Evolutionary conservation across 2,888 invertebrate species (phyloP), one percentile per base, ranked within the genome.

Genomic region (Nymphalis c-album): DNA sequence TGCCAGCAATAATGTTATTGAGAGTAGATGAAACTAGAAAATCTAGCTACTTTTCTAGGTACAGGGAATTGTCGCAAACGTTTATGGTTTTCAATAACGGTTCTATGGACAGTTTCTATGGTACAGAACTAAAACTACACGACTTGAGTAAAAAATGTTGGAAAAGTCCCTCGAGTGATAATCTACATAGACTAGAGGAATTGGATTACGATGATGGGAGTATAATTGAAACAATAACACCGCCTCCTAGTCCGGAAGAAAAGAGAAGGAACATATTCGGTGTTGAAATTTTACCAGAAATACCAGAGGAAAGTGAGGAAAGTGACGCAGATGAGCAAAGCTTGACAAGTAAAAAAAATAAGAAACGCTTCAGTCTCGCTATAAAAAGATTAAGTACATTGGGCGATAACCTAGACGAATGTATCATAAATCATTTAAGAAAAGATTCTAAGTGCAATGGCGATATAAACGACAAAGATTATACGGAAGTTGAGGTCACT

Each of bases 371-470:
- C 71, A 91, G 88, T 74, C 78, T 83, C 64, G 90, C 88, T 70
- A 91, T 93, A 64, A 93, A 91, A 82, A 90, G 93, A 86, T 87
- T 93, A 79, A 93, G 93, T 78, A 86, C 82, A 64, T 84, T 93
- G 81, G 90, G 93, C 72, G 92, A 91, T 77, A 91, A 85, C 78
- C 83, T 93, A 70, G 93, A 92, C 71, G 92, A 90, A 71, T 91
- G 85, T 69, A 93, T 93, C 75, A 78, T 79, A 60, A 91, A 90
- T 76, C 89, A 91, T 78, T 80, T 80, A 26, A 86, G 88, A 78
- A 85, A 82, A 78, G 86, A 89, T 77, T 90, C 90, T 6, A 74
- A 81, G 63, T 76, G 80, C 50, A 85, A 85, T 57, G 76, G 76
- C 47, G 85, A 85, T 13, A 71, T 64, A 58, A 79, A 75, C 67